These are phyloP conservation scores for Creontiades dilutus DNA, from an alignment of 2,888 invertebrate genomes.

Conservation along the genomic window DNA sequence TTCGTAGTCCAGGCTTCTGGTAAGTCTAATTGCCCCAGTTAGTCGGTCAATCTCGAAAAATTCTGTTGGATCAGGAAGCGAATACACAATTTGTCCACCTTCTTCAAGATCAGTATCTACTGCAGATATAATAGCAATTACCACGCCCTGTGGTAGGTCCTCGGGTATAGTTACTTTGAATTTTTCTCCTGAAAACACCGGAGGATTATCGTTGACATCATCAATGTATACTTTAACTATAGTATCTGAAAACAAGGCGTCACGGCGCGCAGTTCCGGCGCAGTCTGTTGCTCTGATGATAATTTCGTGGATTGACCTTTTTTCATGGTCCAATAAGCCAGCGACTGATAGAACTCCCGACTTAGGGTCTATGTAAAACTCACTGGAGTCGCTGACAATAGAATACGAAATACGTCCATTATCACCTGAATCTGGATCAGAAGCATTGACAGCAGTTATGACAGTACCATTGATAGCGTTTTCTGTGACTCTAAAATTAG, in stretches of 20 bases:
- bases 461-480: conserved; percentile 90
- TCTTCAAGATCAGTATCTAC: conserved; percentile 91
- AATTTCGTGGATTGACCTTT: conserved; percentile 87
- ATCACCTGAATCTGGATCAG: conserved; percentile 89
- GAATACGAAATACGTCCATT: conserved; percentile 88
- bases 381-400: conserved; percentile 85
- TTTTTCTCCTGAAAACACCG: conserved; percentile 86
- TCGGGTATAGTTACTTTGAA: conserved; percentile 91
- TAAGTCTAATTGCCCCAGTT: conserved; percentile 91
- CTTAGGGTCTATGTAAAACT: conserved; percentile 87
- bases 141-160: conserved; percentile 91
- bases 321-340: conserved; percentile 89
- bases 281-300: conserved; percentile 89
- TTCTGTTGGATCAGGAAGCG: conserved; percentile 83
- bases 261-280: conserved; percentile 79
- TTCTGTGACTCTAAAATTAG: conserved; percentile 90
- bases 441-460: conserved; percentile 89
- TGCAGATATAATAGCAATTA: conserved; percentile 89
- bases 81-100: conserved; percentile 89
- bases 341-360: conserved; percentile 89
- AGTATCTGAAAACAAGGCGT: conserved; percentile 87
- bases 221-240: conserved; percentile 88
- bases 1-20: conserved; percentile 90
- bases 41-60: conserved; percentile 90
- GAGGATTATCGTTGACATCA: conserved; percentile 94